A percentile compares a stretch with the other conserved stretches of the same genome.
phyloP scores from a whole-genome alignment of 2,797 vertebrate species.

The Tenualosa ilisha region DNA sequence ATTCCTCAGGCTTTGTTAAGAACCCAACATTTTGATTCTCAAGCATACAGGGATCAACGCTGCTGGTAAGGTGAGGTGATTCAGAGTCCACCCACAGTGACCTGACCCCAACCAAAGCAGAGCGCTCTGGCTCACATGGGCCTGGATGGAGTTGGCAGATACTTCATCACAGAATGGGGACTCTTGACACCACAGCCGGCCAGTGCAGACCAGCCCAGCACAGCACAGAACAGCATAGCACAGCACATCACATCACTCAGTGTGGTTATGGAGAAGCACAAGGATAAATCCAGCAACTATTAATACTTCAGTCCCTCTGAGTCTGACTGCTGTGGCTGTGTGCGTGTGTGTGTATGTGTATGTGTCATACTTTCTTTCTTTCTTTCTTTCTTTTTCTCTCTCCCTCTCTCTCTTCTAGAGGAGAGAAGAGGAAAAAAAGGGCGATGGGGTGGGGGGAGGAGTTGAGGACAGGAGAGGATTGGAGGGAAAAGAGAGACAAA shows the following conservation, averaged over 20 bases:
- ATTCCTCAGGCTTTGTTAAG: background rate
- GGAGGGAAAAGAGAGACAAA: background rate
- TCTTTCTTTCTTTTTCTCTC: background rate
- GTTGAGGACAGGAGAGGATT: background rate
- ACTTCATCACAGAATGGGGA: background rate
- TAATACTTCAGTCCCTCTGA: background rate
- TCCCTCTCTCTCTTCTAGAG: no score
- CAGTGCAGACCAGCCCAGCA: background rate
- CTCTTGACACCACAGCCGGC: background rate
- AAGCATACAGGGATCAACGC: background rate
- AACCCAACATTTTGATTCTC: background rate
- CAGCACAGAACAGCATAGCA: background rate
- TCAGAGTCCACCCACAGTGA: background rate
- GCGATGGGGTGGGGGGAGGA: background rate
- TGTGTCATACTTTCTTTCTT: background rate
- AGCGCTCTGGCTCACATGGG: background rate
- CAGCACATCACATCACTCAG: background rate
- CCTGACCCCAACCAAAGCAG: background rate
- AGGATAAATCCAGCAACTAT: slow-evolving; percentile 12
- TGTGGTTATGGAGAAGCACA: background rate
- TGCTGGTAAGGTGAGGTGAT: background rate
- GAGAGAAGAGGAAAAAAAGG: background rate
- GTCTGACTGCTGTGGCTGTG: background rate
- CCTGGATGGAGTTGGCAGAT: background rate
- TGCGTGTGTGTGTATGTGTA: background rate